Percentiles rank a stretch among this genome's conserved stretches.
These are phyloP conservation scores for Sarcophaga rosellei DNA, from an alignment of 2,888 invertebrate species.

Conservation along the genomic window DNA sequence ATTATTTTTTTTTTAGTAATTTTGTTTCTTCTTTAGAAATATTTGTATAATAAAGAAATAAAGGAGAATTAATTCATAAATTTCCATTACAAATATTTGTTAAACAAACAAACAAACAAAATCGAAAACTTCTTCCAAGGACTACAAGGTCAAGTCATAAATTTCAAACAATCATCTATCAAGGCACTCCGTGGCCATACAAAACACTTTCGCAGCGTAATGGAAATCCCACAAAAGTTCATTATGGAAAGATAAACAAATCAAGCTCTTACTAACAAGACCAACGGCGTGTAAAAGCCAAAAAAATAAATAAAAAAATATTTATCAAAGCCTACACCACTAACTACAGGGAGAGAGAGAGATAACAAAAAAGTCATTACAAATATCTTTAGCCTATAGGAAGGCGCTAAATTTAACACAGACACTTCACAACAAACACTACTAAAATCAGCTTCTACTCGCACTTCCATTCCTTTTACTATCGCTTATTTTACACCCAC, in stretches of 20 bases:
- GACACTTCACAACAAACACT: conserved; percentile 5
- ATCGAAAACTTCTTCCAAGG: neutral
- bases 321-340: neutral
- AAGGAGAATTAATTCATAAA: neutral
- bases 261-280: neutral
- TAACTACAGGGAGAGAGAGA: neutral
- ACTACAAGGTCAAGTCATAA: neutral
- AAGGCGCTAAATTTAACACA: conserved; percentile 54
- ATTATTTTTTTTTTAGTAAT: too few relatives aligned
- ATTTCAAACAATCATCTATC: neutral
- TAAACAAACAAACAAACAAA: neutral
- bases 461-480: neutral
- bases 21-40: too few relatives aligned
- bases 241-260: neutral
- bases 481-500: neutral
- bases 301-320: neutral
- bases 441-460: neutral
- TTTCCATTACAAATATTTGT: neutral
- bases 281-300: neutral
- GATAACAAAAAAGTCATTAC: conserved; percentile 55
- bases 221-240: neutral
- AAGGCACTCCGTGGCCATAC: neutral
- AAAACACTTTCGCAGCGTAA: neutral
- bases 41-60: too few relatives aligned
- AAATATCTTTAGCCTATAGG: conserved; percentile 50